Evolutionary conservation across 2,888 invertebrate species (phyloP), one percentile per base, ranked within the genome.

Genomic region (Tineola bisselliella): DNA sequence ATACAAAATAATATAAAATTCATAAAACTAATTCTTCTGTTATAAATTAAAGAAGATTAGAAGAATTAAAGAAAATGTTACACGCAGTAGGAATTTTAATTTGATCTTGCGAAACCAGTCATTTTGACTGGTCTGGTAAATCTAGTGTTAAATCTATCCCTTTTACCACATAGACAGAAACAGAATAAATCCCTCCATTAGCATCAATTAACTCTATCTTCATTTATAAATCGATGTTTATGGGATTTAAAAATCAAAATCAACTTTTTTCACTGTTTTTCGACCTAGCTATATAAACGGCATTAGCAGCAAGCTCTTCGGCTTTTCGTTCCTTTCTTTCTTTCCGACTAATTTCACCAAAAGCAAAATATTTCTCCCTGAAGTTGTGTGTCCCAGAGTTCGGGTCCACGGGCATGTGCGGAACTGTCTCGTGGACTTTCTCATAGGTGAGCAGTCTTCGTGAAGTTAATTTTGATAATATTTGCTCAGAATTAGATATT

Each of bases 401-500:
- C 0, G 68, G 67, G 8, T 75, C 81, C 13, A 74, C 70, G 0
- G 89, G 67, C 65, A 67, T 64, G 57, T 67, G 43, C 5, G 71
- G 65, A 30, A 66, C 65, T 0, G 70, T 87, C 63, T 92, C 91
- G 18, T 80, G 74, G 0, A 89, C 74, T 84, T 97, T 98, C 77
- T 93, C 91, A 79, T 94, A 96, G 0, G 97, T 96, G 25, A 98
- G 89, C 48, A 98, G 87, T 57, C 97, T 82, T 19, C 98, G 88
- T 11, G 95, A 91, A 0, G 96, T 93, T 67, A 92, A 89, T 67
- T 90, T 91, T 12, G 93, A 95, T 59, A 99, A 81, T 15, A 91
- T 84, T 80, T 99, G 99, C 79, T 99, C 98, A 8, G 95, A 94
- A 84, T 96, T 98, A 18, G 91, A 91, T 38, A 94, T 81, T 60